These are phyloP conservation scores for Urocyon cinereoargenteus DNA, from an alignment of 2,797 vertebrate genomes.

Conservation along the genomic window DNA sequence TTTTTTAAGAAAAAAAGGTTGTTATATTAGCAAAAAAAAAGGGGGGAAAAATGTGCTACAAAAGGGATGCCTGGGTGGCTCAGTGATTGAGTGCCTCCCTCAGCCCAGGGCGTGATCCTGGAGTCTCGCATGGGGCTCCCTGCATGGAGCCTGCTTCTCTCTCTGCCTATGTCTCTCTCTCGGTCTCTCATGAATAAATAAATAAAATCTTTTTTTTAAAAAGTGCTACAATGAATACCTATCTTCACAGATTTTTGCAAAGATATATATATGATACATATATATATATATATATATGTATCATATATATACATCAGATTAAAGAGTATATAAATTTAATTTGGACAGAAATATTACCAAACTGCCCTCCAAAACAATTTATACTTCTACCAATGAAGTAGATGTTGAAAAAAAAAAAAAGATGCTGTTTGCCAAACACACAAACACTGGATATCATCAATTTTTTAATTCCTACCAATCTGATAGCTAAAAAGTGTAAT, in stretches of 20 bases:
- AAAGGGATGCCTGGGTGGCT: too few species aligned
- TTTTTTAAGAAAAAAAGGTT: too few species aligned
- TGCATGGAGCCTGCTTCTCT: too few species aligned
- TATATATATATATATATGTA: neutral
- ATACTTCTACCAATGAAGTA: neutral
- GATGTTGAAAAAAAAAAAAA: neutral
- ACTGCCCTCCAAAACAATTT: conserved; percentile 16
- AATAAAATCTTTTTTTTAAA: neutral
- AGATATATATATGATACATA: neutral
- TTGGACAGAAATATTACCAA: conserved; percentile 41
- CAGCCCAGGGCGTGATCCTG: too few species aligned
- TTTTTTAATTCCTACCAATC: conserved; percentile 40
- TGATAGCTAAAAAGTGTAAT: neutral
- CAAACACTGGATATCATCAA: neutral
- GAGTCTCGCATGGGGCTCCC: too few species aligned
- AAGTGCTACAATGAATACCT: neutral
- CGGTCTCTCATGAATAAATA: too few species aligned
- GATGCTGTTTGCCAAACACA: neutral
- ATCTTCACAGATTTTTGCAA: neutral
- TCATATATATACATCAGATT: neutral
- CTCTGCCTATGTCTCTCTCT: too few species aligned
- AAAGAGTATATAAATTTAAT: neutral
- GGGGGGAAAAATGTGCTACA: too few species aligned
- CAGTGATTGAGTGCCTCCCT: too few species aligned
- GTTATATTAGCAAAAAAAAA: too few species aligned